Evolutionary conservation across 2,888 invertebrate species (phyloP).

Genomic region (Philopedon plagiatum): DNA sequence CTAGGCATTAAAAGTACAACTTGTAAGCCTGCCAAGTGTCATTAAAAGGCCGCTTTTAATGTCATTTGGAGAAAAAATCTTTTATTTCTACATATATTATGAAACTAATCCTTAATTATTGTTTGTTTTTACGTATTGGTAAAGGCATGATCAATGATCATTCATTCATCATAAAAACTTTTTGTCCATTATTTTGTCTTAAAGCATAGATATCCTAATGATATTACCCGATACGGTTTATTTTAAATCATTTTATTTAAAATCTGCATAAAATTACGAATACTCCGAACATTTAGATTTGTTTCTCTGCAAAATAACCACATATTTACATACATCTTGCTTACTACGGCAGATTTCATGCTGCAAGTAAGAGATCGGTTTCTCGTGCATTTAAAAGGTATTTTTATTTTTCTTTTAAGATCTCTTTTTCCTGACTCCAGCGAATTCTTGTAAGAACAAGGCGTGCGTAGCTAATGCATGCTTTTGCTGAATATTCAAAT

Average conservation of each 20-base stretch:
- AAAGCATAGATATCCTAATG: no score
- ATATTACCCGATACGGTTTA: background rate
- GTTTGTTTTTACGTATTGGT: no score
- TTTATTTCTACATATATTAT: no score
- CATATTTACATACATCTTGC: slow-evolving; percentile 24
- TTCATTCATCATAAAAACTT: no score
- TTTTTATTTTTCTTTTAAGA: slow-evolving; percentile 17
- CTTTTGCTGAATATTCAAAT: slow-evolving; percentile 20
- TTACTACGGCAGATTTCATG: slow-evolving; percentile 18
- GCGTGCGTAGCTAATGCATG: slow-evolving; percentile 5
- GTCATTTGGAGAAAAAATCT: no score
- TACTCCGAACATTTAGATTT: slow-evolving; percentile 18
- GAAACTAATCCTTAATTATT: no score
- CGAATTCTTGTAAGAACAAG: slow-evolving; percentile 2
- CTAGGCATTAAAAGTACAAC: no score
- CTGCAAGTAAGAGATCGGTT: slow-evolving; percentile 9
- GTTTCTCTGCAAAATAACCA: slow-evolving; percentile 9
- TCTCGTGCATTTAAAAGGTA: slow-evolving; percentile 13
- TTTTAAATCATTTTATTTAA: background rate
- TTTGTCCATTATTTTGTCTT: no score
- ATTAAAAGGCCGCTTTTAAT: no score
- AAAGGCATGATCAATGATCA: no score
- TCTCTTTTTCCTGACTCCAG: background rate
- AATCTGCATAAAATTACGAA: slow-evolving; percentile 17
- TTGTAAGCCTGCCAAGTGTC: no score